Evolutionary conservation across 1,140 invertebrate species (phyloP), one percentile per base, ranked within the genome.

Genomic region (Venustaconcha ellipsiformis): DNA sequence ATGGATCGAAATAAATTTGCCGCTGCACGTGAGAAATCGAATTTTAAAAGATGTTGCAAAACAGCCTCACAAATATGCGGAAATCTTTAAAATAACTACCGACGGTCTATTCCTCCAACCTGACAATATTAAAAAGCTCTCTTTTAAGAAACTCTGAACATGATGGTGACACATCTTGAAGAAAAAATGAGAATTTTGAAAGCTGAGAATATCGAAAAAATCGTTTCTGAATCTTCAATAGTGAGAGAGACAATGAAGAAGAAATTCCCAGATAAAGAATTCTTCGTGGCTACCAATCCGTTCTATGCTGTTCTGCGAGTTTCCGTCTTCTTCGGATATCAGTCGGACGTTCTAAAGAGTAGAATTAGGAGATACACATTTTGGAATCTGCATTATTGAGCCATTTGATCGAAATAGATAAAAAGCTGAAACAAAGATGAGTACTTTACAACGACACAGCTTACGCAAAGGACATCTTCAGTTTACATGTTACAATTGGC

Each of bases 291-390:
- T 30, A n/a, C 66, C 17, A 64, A 67, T 26, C 73, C 73, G 2
- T 70, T 63, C n/a, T 26, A 65, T 18, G 57, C 73, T 1, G 73
- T 75, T 23, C n/a, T 75, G 30, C 57, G 23, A 23, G 73, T 67
- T 2, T 67, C 73, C 20, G 73, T 75, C 4, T 14, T 69, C 0
- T 75, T 56, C 26, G 73, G 73, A 13, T 67, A 75, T 37, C 57
- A 74, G 37, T 20, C 58, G 2, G 14, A 68, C 3, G 68, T 68
- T 18, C 68, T 67, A 17, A 60, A 23, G 17, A 74, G 72, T 55
- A 30, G 72, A 60, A 74, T 74, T 14, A 69, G 66, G n/a, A 68
- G 67, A 55, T 30, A 57, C 8, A 74, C 72, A n/a, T 23, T 74
- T 58, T 55, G 72, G 72, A 63, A 23, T 74, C 48, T 17, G 20